Evolutionary conservation across 23 tunicate species (phyloP).

Genomic region (Trididemnum miniatum): DNA sequence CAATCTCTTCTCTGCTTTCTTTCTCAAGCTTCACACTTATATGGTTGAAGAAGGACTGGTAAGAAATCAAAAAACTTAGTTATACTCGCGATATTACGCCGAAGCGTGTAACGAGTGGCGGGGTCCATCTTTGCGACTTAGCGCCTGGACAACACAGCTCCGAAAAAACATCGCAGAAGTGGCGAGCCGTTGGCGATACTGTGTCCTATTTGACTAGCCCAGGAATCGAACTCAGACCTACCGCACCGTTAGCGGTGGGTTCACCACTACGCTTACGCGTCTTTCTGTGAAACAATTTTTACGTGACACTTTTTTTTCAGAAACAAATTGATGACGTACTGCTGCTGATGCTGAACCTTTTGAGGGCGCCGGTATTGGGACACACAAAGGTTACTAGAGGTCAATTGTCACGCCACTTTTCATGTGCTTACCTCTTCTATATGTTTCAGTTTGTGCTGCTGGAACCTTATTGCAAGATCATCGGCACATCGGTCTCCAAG

Average conservation of each 20-base stretch:
- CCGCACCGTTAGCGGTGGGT: no score
- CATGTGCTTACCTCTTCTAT: background rate
- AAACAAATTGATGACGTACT: slow-evolving; percentile 17
- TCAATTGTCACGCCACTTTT: background rate
- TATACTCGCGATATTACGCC: no score
- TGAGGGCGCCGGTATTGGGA: background rate
- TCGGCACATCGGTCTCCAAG: slow-evolving; percentile 22
- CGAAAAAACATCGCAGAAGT: no score
- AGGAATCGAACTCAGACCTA: no score
- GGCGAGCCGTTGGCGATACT: no score
- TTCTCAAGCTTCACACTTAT: slow-evolving; percentile 15
- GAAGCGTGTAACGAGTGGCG: no score
- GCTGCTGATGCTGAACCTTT: slow-evolving; percentile 29
- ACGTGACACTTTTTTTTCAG: slow-evolving; percentile 30
- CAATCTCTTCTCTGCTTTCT: slow-evolving; percentile 16
- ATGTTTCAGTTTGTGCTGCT: slow-evolving; percentile 58
- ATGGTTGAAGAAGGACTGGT: slow-evolving; percentile 11
- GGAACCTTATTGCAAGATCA: slow-evolving; percentile 70
- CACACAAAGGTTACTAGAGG: slow-evolving; percentile 15
- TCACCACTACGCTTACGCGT: no score
- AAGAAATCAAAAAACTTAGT: no score
- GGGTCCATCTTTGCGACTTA: no score
- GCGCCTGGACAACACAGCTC: no score
- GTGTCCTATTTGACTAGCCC: no score
- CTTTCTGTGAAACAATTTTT: no score